These are phyloP conservation scores for Heterodera schachtii DNA, from an alignment of 1,140 invertebrate genomes.

Conservation along the genomic window DNA sequence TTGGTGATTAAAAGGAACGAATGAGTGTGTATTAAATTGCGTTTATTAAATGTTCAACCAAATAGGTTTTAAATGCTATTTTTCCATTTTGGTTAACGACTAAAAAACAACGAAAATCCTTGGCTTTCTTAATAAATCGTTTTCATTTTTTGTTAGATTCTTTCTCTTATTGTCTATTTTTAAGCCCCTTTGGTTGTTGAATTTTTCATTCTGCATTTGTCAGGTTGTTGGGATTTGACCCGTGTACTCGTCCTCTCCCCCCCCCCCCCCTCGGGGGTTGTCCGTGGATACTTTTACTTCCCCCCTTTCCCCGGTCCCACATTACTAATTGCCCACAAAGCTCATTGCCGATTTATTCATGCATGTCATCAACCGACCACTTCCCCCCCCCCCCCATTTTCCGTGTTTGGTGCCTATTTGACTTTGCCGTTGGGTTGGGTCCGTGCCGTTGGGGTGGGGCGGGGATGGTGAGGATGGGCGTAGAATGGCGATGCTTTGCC, in stretches of 20 bases:
- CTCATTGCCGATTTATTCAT: neutral
- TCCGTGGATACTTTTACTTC: neutral
- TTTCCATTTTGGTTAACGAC: too few relatives aligned
- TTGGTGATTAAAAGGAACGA: neutral
- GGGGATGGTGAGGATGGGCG: neutral
- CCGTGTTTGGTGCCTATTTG: neutral
- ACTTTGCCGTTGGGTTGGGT: neutral
- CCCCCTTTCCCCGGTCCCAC: neutral
- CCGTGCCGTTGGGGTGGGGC: neutral
- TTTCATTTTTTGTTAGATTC: neutral
- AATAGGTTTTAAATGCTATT: too few relatives aligned
- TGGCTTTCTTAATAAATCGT: neutral
- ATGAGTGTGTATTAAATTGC: neutral
- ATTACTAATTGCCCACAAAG: neutral
- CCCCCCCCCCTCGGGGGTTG: too few relatives aligned
- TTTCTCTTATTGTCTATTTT: neutral
- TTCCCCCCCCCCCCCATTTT: neutral
- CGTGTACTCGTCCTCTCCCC: neutral
- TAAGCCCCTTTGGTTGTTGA: too few relatives aligned
- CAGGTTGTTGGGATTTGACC: neutral
- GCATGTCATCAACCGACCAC: neutral
- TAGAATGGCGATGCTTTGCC: neutral
- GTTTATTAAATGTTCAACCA: too few relatives aligned
- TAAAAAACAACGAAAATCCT: too few relatives aligned
- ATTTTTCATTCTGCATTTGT: too few relatives aligned